Evolutionary conservation across 2,888 invertebrate genomes (phyloP).

Genomic region (Bombyx huttoni): DNA sequence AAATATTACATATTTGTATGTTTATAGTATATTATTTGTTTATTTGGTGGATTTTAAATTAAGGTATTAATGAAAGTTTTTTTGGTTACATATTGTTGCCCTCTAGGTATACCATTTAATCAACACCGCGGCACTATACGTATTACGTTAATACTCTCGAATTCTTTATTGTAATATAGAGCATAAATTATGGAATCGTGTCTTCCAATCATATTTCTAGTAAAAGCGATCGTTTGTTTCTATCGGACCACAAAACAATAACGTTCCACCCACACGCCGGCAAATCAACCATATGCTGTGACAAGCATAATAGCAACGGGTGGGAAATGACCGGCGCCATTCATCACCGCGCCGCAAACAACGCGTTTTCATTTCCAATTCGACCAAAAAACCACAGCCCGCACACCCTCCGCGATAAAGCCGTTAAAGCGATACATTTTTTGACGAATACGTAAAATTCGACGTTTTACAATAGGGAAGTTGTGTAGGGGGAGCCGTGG

Average conservation of each 20-base stretch:
- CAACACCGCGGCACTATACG: too few species aligned
- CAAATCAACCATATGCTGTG: conserved; percentile 57
- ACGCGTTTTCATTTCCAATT: conserved; percentile 43
- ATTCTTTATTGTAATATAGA: too few species aligned
- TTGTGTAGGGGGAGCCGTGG: conserved; percentile 27
- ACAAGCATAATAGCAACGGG: conserved; percentile 39
- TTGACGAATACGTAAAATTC: conserved; percentile 45
- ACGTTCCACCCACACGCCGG: conserved; percentile 22
- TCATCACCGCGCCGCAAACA: conserved; percentile 52
- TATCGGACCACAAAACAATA: conserved; percentile 30
- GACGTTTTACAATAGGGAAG: conserved; percentile 44
- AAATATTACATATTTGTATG: too few species aligned
- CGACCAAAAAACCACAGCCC: conserved; percentile 25
- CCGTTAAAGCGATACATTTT: conserved; percentile 35
- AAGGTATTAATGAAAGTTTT: too few species aligned
- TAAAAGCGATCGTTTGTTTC: background rate
- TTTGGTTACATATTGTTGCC: too few species aligned
- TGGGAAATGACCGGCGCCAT: conserved; percentile 53
- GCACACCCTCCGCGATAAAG: conserved; percentile 38
- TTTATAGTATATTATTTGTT: too few species aligned
- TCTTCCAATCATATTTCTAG: too few species aligned
- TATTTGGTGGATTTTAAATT: too few species aligned
- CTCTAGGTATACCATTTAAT: too few species aligned
- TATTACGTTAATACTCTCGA: too few species aligned
- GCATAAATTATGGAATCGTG: too few species aligned